Conservation (phyloP, 1,140 invertebrate genomes). For the Monomorium pharaonis region DNA sequence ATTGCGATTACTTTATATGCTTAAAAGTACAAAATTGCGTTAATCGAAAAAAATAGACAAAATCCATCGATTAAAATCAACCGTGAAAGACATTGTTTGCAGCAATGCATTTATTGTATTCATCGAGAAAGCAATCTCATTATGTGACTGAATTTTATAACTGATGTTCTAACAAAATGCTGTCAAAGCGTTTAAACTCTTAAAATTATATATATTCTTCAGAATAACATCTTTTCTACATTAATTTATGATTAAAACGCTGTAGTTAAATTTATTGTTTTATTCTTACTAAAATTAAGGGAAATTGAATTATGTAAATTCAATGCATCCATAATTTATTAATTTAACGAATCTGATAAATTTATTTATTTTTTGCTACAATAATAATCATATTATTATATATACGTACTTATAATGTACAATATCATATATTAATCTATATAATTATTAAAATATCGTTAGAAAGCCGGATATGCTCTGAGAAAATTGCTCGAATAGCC, state of each 20-base stretch:
- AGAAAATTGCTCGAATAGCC: not conserved
- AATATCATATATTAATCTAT: not conserved
- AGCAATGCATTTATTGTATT: not conserved
- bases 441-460: constrained; percentile 29
- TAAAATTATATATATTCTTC: not conserved
- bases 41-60: not conserved
- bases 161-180: not conserved
- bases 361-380: not conserved
- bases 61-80: not conserved
- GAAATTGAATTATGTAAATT: not conserved
- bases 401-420: not conserved
- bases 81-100: not conserved
- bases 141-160: not conserved
- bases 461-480: not conserved
- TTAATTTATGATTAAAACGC: not conserved
- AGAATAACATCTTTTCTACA: not conserved
- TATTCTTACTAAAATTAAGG: not conserved
- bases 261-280: not conserved
- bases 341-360: not conserved
- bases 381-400: not conserved
- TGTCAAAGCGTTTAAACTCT: not conserved
- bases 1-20: not conserved
- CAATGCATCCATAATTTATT: not conserved
- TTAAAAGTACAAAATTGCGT: not conserved
- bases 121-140: not conserved